Conservation (phyloP, 1,140 invertebrate genomes). For the Ridgeia piscesae region DNA sequence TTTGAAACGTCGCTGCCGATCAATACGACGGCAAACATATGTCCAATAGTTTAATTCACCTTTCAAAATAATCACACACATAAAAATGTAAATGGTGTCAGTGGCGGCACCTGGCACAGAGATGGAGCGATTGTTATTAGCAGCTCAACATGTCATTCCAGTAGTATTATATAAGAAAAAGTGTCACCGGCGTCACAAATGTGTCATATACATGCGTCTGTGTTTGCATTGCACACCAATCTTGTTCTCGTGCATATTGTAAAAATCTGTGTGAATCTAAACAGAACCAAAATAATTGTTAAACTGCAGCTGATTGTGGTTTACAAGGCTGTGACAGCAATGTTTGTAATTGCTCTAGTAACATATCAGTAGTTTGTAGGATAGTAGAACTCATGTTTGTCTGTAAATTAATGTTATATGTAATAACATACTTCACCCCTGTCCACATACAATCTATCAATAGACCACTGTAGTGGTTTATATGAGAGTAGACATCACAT, state of each 20-base stretch:
- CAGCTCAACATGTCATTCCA: background rate
- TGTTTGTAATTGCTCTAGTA: background rate
- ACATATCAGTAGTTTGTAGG: background rate
- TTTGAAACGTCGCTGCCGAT: background rate
- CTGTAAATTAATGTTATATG: background rate
- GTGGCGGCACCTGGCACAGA: background rate
- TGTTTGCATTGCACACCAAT: background rate
- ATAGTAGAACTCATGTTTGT: background rate
- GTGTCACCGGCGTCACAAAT: background rate
- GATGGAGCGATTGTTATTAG: background rate
- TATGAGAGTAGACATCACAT: background rate
- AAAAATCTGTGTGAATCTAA: background rate
- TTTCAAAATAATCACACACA: background rate
- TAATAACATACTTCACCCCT: background rate
- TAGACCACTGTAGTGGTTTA: background rate
- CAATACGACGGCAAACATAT: background rate
- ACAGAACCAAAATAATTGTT: background rate
- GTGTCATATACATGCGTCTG: background rate
- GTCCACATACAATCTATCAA: background rate
- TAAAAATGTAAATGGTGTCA: background rate
- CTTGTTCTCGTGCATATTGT: background rate
- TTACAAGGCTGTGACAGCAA: background rate
- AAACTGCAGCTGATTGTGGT: background rate
- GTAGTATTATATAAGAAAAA: background rate
- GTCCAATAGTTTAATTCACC: background rate